Evolutionary conservation across 2,888 invertebrate genomes (phyloP).

Genomic region (Acanthoscelides obtectus): DNA sequence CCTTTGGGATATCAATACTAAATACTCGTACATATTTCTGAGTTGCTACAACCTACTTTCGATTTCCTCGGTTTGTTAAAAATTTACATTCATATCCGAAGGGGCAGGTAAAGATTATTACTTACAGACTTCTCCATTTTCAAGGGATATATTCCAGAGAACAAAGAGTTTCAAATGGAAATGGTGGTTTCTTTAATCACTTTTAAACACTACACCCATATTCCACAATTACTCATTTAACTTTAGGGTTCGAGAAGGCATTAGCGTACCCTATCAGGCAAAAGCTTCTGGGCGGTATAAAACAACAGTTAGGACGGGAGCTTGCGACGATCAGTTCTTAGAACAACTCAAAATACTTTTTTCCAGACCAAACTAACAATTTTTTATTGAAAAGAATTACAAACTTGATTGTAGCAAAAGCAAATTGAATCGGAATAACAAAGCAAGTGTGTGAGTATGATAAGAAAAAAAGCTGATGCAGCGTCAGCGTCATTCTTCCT

Average conservation of each 20-base stretch:
- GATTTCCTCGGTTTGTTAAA: constrained; percentile 9
- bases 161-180: neutral
- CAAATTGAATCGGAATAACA: too few species aligned
- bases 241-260: neutral
- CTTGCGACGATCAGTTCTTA: too few species aligned
- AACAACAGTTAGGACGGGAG: too few species aligned
- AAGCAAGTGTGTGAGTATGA: too few species aligned
- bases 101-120: neutral
- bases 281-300: too few species aligned
- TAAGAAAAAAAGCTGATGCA: too few species aligned
- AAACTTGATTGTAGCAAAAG: too few species aligned
- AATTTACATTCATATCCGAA: constrained; percentile 5
- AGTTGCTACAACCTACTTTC: constrained; percentile 22
- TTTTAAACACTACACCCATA: neutral
- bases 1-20: constrained; percentile 32
- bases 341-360: too few species aligned
- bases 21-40: constrained; percentile 48
- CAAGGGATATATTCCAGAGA: neutral
- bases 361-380: too few species aligned
- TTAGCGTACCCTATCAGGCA: too few species aligned
- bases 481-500: too few species aligned
- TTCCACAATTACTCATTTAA: neutral
- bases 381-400: too few species aligned
- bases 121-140: neutral
- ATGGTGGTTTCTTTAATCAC: neutral